phyloP scores from a whole-genome alignment of 1,140 invertebrate species.

The Conus betulinus region DNA sequence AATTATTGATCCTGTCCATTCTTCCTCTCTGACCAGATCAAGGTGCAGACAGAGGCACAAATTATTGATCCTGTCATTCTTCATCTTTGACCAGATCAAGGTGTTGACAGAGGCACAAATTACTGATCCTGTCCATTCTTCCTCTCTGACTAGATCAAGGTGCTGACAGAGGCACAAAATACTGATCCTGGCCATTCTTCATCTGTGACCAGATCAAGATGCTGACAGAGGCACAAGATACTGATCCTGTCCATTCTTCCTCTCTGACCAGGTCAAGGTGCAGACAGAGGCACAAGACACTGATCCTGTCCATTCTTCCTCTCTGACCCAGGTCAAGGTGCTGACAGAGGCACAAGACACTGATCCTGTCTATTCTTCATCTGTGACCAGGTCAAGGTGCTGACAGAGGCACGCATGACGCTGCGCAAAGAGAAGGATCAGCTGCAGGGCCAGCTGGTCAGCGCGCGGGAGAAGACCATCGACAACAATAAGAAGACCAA shows the following conservation, averaged over 20 bases:
- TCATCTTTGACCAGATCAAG: not conserved
- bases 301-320: too few species aligned
- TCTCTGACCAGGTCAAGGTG: not conserved
- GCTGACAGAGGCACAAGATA: not conserved
- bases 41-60: not conserved
- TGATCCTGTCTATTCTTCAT: too few species aligned
- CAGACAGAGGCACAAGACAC: too few species aligned
- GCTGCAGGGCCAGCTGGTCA: not conserved
- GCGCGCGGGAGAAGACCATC: not conserved
- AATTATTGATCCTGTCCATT: too few species aligned
- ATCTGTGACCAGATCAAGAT: not conserved
- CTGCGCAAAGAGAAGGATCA: constrained; percentile 9
- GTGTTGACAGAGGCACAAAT: too few species aligned
- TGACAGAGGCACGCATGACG: not conserved
- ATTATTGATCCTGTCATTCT: not conserved
- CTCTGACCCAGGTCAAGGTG: too few species aligned
- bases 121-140: too few species aligned
- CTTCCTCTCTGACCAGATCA: too few species aligned
- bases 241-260: not conserved
- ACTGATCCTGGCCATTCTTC: not conserved
- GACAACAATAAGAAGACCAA: not conserved
- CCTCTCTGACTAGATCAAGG: not conserved
- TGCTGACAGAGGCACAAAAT: not conserved
- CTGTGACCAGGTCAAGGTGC: too few species aligned
- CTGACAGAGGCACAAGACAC: too few species aligned